Conservation (phyloP, 2,113 vertebrate genomes). For the Macroglossus sobrinus region DNA sequence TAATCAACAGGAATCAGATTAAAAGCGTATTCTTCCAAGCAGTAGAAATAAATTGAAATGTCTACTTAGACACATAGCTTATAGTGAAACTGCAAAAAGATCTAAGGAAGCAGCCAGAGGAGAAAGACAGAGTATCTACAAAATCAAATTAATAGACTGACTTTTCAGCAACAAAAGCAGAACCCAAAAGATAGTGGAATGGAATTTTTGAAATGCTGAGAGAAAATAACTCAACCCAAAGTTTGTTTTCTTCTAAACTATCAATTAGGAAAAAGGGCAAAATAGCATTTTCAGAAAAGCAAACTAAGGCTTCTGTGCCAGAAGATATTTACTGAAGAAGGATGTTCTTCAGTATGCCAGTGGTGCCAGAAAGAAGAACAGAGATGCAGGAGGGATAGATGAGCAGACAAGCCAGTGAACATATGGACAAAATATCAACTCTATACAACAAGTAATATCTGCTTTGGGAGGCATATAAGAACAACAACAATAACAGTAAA, state of each 20-base stretch:
- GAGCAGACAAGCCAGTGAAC: background rate
- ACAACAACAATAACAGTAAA: background rate
- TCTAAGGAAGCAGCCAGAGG: background rate
- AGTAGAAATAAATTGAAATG: background rate
- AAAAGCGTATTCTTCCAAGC: background rate
- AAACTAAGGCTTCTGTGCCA: background rate
- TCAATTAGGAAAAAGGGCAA: background rate
- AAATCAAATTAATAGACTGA: background rate
- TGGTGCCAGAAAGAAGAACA: background rate
- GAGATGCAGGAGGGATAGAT: background rate
- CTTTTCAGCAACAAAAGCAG: background rate
- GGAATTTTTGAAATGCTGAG: background rate
- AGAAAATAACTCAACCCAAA: background rate
- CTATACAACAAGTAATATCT: background rate
- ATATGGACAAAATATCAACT: background rate
- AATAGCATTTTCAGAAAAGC: background rate
- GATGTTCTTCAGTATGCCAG: background rate
- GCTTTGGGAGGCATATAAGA: background rate
- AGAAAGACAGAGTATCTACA: background rate
- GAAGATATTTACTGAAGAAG: background rate
- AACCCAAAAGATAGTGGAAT: background rate
- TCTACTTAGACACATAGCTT: background rate
- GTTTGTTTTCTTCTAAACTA: background rate
- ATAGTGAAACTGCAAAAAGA: background rate
- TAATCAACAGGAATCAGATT: background rate